Evolutionary conservation across 2,797 vertebrate species (phyloP).

Genomic region (Cichlasoma orientale): DNA sequence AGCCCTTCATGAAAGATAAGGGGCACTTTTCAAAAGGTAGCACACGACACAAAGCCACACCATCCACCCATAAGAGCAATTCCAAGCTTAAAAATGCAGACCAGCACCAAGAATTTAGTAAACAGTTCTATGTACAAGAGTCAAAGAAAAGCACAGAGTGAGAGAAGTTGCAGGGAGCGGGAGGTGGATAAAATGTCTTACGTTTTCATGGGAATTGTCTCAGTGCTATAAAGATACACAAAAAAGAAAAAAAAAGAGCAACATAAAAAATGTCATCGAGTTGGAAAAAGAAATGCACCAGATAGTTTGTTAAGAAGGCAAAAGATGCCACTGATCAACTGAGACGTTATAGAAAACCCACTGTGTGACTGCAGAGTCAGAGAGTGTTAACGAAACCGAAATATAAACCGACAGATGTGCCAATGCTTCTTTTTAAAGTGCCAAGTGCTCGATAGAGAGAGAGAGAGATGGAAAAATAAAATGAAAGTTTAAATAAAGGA

Average conservation of each 20-base stretch:
- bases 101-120: slow-evolving; percentile 81
- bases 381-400: slow-evolving; percentile 26
- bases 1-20: slow-evolving; percentile 80
- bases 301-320: slow-evolving; percentile 25
- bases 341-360: slow-evolving; percentile 40
- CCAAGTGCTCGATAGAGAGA: slow-evolving; percentile 76
- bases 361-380: slow-evolving; percentile 26
- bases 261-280: slow-evolving; percentile 67
- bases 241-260: slow-evolving; percentile 44
- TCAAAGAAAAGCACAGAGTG: slow-evolving; percentile 59
- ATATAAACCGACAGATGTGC: slow-evolving; percentile 34
- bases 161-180: slow-evolving; percentile 29
- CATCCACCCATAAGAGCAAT: slow-evolving; percentile 72
- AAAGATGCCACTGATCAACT: slow-evolving; percentile 32
- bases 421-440: slow-evolving; percentile 78
- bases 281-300: slow-evolving; percentile 59
- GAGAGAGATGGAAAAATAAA: slow-evolving; percentile 42
- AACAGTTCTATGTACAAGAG: slow-evolving; percentile 78
- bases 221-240: slow-evolving; percentile 87
- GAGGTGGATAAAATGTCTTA: slow-evolving; percentile 82
- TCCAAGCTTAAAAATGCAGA: slow-evolving; percentile 70
- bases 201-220: slow-evolving; percentile 90
- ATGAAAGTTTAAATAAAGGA: slow-evolving; percentile 31
- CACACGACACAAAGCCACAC: slow-evolving; percentile 74
- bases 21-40: slow-evolving; percentile 74